phyloP scores from a whole-genome alignment of 2,113 vertebrate species.

The Cavia porcellus region DNA sequence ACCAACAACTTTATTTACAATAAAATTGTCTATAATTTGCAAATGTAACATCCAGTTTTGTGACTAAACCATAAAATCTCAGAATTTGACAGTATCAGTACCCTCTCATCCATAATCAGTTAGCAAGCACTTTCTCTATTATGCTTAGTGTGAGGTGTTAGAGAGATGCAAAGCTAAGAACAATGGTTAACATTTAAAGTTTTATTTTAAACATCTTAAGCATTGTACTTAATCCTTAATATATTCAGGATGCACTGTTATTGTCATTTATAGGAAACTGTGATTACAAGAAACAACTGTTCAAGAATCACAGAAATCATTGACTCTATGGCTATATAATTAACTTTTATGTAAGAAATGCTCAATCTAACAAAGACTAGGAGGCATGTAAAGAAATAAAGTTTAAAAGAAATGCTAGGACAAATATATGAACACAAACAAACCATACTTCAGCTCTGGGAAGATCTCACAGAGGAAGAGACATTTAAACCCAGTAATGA shows the following conservation, averaged over 20 bases:
- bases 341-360: constrained; percentile 8
- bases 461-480: background rate
- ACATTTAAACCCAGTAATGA: background rate
- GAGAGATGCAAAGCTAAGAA: constrained; percentile 19
- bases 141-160: background rate
- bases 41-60: constrained; percentile 34
- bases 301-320: background rate
- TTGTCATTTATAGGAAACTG: constrained; percentile 19
- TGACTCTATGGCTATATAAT: background rate
- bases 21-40: constrained; percentile 27
- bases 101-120: background rate
- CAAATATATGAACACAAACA: background rate
- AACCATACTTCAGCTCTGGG: background rate
- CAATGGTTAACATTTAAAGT: background rate
- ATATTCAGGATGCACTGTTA: background rate
- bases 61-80: constrained; percentile 1
- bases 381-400: background rate
- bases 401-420: background rate
- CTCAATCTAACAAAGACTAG: background rate
- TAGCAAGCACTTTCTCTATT: background rate
- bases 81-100: background rate
- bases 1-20: constrained; percentile 7
- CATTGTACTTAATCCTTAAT: background rate
- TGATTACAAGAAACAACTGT: background rate
- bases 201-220: constrained; percentile 7